phyloP scores from a whole-genome alignment of 2,797 vertebrate species.

The Phalanger gymnotis region DNA sequence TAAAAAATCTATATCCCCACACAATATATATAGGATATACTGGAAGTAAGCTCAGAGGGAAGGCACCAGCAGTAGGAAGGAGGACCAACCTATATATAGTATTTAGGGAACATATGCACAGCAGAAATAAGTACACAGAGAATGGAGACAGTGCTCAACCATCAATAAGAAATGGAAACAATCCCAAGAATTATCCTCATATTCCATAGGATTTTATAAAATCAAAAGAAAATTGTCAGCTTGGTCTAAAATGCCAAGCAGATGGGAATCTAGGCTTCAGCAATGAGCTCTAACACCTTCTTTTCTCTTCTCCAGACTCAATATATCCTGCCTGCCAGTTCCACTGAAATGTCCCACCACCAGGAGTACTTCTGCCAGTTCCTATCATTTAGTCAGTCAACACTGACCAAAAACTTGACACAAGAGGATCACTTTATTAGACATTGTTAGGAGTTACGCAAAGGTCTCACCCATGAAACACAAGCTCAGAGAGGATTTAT shows the following conservation, averaged over 20 bases:
- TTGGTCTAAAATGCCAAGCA: neutral
- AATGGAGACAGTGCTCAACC: neutral
- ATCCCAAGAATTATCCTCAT: slow-evolving; percentile 33
- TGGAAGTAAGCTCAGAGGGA: neutral
- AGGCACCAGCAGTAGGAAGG: neutral
- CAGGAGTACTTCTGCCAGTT: neutral
- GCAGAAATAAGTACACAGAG: neutral
- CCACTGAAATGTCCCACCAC: slow-evolving; percentile 34
- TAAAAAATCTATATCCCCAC: neutral
- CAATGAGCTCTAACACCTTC: slow-evolving; percentile 39
- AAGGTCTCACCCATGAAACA: neutral
- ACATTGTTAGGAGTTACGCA: neutral
- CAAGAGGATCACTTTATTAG: neutral
- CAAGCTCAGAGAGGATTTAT: neutral
- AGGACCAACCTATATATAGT: neutral
- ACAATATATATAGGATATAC: neutral
- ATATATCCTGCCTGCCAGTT: slow-evolving; percentile 3
- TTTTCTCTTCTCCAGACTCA: slow-evolving; percentile 19
- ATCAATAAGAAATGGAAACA: slow-evolving; percentile 38
- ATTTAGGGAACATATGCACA: neutral
- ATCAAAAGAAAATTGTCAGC: slow-evolving; percentile 45
- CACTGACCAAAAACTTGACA: slow-evolving; percentile 28
- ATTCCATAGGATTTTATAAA: slow-evolving; percentile 50
- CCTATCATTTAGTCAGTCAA: slow-evolving; percentile 39
- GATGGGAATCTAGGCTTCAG: neutral